These are phyloP conservation scores for Cosmopolites sordidus DNA, from an alignment of 2,888 invertebrate species.

Conservation along the genomic window DNA sequence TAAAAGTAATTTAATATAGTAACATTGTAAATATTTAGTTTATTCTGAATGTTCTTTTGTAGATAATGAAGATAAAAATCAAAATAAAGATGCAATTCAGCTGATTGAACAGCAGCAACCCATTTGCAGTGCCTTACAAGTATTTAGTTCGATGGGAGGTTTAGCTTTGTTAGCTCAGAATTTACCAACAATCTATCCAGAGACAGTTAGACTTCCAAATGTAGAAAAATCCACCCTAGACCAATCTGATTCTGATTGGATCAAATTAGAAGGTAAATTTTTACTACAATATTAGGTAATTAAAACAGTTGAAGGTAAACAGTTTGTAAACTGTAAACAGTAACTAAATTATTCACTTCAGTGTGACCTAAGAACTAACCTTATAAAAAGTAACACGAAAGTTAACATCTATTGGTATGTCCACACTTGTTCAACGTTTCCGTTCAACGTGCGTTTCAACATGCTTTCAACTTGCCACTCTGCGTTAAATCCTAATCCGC, in stretches of 20 bases:
- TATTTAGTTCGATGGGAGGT: conserved; percentile 85
- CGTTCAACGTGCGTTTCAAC: too few species aligned
- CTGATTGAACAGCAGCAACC: conserved; percentile 33
- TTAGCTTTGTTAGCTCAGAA: conserved; percentile 84
- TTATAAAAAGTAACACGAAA: too few species aligned
- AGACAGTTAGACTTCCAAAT: conserved; percentile 54
- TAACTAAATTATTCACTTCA: neutral
- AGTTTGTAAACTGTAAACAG: neutral
- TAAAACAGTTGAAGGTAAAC: neutral
- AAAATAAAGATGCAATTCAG: conserved; percentile 28
- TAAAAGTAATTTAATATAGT: conserved; percentile 38
- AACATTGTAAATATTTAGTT: too few species aligned
- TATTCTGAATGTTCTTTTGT: neutral
- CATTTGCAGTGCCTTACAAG: conserved; percentile 64
- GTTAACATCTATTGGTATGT: too few species aligned
- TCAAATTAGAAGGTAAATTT: conserved; percentile 49
- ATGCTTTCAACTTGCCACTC: too few species aligned
- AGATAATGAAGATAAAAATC: conserved; percentile 29
- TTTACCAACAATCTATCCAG: conserved; percentile 83
- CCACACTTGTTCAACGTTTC: too few species aligned
- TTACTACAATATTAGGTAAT: neutral
- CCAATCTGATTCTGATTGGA: conserved; percentile 49
- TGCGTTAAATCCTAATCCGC: too few species aligned
- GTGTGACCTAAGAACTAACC: too few species aligned
- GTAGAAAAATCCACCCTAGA: conserved; percentile 54